A percentile compares a stretch with the other conserved stretches of the same genome.
Conservation (phyloP, 2,888 invertebrate species). For the Erpobdella octoculata region DNA sequence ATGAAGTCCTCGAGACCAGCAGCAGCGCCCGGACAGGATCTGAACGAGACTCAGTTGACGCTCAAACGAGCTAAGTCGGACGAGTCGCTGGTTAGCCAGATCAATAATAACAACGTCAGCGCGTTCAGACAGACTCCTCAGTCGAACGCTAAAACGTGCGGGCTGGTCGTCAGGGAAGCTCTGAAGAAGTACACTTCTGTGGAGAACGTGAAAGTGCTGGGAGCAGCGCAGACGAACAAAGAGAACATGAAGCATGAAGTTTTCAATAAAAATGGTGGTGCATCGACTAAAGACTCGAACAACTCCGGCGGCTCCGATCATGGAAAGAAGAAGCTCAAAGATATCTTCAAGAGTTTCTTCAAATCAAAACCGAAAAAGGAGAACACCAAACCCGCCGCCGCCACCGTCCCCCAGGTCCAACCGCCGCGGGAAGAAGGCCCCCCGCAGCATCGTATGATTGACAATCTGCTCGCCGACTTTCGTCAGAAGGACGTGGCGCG, state of each 20-base stretch:
- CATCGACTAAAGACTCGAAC: slow-evolving; percentile 1
- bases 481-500: not conserved
- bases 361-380: slow-evolving; percentile 14
- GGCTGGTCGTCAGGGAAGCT: slow-evolving; percentile 11
- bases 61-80: slow-evolving; percentile 26
- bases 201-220: slow-evolving; percentile 23
- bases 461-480: not conserved
- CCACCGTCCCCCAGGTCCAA: not conserved
- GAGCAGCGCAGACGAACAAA: not conserved
- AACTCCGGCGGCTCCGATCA: not conserved
- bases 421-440: too few relatives aligned
- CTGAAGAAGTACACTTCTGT: slow-evolving; percentile 26
- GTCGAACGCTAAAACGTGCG: not conserved
- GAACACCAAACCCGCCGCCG: not conserved
- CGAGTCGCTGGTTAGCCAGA: slow-evolving; percentile 30
- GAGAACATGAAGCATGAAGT: not conserved
- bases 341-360: slow-evolving; percentile 19
- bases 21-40: slow-evolving; percentile 44
- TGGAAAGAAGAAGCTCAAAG: slow-evolving; percentile 11
- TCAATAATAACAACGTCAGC: not conserved
- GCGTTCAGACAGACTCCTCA: slow-evolving; percentile 20
- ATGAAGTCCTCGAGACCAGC: not conserved
- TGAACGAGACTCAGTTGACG: slow-evolving; percentile 24
- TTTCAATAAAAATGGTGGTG: not conserved
- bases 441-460: not conserved